Evolutionary conservation across 2,888 invertebrate species (phyloP).

Genomic region (Onthophagus sagittarius): DNA sequence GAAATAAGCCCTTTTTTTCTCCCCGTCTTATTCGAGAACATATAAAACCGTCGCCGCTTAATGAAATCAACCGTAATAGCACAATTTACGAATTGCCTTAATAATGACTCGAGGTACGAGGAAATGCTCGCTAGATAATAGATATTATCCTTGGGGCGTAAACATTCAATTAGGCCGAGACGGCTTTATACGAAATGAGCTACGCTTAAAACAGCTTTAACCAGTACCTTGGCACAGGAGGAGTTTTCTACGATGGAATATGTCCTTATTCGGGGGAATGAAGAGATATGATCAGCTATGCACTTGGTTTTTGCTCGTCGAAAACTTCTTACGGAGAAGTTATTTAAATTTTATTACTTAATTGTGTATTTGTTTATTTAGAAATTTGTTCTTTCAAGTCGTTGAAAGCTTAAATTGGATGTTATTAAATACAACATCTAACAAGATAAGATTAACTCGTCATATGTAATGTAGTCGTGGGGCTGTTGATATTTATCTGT

Average conservation of each 20-base stretch:
- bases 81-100: not conserved
- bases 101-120: not conserved
- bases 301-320: not conserved
- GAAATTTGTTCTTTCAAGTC: not conserved
- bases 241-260: not conserved
- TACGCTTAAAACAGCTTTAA: not conserved
- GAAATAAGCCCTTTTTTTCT: no score
- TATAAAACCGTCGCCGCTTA: not conserved
- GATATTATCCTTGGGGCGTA: constrained; percentile 7
- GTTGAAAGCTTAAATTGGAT: no score
- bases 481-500: no score
- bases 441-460: no score
- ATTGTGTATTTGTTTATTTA: not conserved
- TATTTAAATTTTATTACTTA: not conserved
- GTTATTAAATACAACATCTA: no score
- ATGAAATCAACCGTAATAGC: constrained; percentile 2
- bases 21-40: not conserved
- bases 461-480: no score
- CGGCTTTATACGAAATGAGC: constrained; percentile 1
- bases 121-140: not conserved
- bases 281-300: not conserved
- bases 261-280: not conserved
- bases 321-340: not conserved
- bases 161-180: constrained; percentile 7
- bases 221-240: not conserved